Evolutionary conservation across 1,140 invertebrate species (phyloP).

Genomic region (Drosophila leontia): DNA sequence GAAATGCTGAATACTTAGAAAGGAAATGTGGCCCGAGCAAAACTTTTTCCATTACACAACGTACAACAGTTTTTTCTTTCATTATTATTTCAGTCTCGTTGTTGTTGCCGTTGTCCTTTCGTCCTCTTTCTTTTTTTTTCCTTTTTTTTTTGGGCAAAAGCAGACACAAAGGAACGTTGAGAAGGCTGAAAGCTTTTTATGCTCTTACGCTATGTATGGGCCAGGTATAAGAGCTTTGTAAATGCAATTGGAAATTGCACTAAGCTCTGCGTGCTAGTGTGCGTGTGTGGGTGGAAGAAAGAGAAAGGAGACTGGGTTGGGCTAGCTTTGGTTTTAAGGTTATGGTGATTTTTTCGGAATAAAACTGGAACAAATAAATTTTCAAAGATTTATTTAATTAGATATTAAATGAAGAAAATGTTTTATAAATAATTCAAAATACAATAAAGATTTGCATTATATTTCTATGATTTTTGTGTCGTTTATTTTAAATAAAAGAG

Average conservation of each 20-base stretch:
- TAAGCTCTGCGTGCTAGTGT: constrained; percentile 16
- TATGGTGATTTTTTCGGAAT: too few relatives aligned
- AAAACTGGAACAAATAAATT: background rate
- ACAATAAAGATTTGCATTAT: background rate
- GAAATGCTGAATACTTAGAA: constrained; percentile 78
- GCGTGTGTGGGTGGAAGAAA: constrained; percentile 9
- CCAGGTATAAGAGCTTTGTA: constrained; percentile 64
- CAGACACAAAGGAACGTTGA: constrained; percentile 79
- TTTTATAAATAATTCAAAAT: background rate
- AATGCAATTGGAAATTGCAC: constrained; percentile 30
- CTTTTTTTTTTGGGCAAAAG: constrained; percentile 60
- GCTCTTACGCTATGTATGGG: constrained; percentile 45
- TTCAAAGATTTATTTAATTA: background rate
- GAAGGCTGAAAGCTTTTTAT: constrained; percentile 80
- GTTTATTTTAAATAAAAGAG: constrained; percentile 23
- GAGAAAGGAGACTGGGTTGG: background rate
- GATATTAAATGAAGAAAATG: background rate
- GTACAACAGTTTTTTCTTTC: constrained; percentile 75
- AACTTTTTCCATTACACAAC: constrained; percentile 83
- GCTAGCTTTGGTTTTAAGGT: constrained; percentile 24
- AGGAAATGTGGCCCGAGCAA: constrained; percentile 77
- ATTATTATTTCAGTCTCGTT: constrained; percentile 53
- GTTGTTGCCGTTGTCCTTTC: constrained; percentile 34
- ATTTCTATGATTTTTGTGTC: background rate
- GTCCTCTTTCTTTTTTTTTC: constrained; percentile 48